Conservation (phyloP, 2,797 vertebrate genomes). For the Ataeniobius toweri region DNA sequence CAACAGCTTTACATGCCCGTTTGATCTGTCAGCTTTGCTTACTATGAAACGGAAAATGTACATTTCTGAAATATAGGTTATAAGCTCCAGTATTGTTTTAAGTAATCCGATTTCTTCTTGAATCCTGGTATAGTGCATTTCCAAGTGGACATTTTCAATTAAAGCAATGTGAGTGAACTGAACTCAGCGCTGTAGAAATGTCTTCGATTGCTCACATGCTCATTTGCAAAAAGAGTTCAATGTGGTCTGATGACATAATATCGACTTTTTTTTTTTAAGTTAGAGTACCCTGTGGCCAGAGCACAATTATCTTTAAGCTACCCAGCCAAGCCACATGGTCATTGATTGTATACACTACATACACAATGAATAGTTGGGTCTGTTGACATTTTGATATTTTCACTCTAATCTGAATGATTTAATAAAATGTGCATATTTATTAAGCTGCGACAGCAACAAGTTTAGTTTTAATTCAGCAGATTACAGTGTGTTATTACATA, state of each 20-base stretch:
- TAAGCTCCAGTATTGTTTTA: background rate
- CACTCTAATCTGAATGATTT: background rate
- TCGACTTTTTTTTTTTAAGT: constrained; percentile 48
- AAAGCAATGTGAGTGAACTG: background rate
- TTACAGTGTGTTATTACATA: background rate
- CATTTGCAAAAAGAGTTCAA: constrained; percentile 13
- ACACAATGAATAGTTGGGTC: background rate
- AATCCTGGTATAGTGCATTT: background rate
- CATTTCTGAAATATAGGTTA: background rate
- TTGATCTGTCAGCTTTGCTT: constrained; percentile 5
- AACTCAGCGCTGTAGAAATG: constrained; percentile 33
- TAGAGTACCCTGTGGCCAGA: constrained; percentile 41
- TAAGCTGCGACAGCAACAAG: background rate
- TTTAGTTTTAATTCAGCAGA: background rate
- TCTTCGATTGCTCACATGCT: constrained; percentile 34
- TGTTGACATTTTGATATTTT: background rate
- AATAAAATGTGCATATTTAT: background rate
- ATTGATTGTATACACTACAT: constrained; percentile 31
- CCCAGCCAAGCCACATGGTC: constrained; percentile 5
- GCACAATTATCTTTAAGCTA: constrained; percentile 35
- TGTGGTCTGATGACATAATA: constrained; percentile 46
- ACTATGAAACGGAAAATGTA: background rate
- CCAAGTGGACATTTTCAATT: background rate
- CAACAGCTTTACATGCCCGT: constrained; percentile 4
- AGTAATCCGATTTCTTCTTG: background rate